Evolutionary conservation across 2,888 invertebrate species (phyloP), one percentile per base, ranked within the genome.

Genomic region (Trichacis sp.): DNA sequence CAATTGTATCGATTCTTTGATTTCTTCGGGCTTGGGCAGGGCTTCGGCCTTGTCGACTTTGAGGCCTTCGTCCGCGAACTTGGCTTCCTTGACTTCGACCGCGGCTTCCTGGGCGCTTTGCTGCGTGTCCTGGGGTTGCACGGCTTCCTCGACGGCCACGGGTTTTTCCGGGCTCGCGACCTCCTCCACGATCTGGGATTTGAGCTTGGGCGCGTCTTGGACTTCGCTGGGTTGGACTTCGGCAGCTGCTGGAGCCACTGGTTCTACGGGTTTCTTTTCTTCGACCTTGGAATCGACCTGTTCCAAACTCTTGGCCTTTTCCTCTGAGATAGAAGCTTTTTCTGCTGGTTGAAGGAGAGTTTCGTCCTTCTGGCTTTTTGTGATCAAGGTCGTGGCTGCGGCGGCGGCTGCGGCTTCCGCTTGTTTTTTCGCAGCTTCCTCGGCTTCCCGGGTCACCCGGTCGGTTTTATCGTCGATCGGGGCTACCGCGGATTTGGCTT

Each of bases 21-120:
- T 74, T 51, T 85, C 79, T 47, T 80, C 76, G 18, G 73, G 73
- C 38, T 77, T 78, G 51, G 76, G 75, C 19, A 72, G 78, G 56
- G 74, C 78, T 62, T 85, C 85, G 46, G 82, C 82, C 12, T 40
- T 24, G 4, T 40, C 40, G 40, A 5, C 15, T 84, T 74, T 87
- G 84, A 43, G 15, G 1, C 72, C 52, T 19, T 73, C 71, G 9
- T 77, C 80, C 0, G 72, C 73, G 18, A 74, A 73, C 59, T 77
- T 77, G 5, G 75, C 62, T 29, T 73, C 47, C 67, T 73, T 48
- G 58, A 48, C 52, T 17, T 61, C 64, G n/a, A 53, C 48, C 19
- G 63, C 63, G 1, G 58, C 36, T 30, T 72, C 73, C 1, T 68
- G 53, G 4, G 56, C 42, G 1, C 36, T 29, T 4, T 58, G 55